These are phyloP conservation scores for Ichneumoninae sp. DNA, from an alignment of 2,888 invertebrate species.

Conservation along the genomic window DNA sequence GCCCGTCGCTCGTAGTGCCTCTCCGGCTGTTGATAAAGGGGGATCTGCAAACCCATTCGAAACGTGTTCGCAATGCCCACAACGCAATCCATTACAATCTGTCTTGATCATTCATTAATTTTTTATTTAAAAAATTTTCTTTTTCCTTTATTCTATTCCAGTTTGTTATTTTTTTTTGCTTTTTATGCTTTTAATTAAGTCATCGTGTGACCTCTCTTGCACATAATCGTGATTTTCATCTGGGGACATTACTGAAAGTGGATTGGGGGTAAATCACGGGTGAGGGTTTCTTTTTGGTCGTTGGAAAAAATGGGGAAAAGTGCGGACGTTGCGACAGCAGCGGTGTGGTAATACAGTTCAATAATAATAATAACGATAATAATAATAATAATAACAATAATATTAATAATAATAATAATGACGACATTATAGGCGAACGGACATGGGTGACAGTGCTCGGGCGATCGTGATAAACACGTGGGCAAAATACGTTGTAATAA, in stretches of 20 bases:
- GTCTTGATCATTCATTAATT: constrained; percentile 62
- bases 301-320: constrained; percentile 40
- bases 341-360: constrained; percentile 59
- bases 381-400: constrained; percentile 43
- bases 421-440: constrained; percentile 57
- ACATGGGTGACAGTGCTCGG: constrained; percentile 65
- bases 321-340: constrained; percentile 67
- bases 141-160: constrained; percentile 49
- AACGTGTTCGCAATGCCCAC: constrained; percentile 84
- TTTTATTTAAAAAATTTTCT: constrained; percentile 48
- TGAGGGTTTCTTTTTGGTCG: constrained; percentile 18
- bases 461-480: constrained; percentile 61
- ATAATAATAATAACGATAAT: constrained; percentile 51
- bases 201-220: constrained; percentile 28
- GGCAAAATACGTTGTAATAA: constrained; percentile 46
- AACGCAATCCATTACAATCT: constrained; percentile 70
- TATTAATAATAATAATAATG: constrained; percentile 49
- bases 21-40: constrained; percentile 87
- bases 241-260: constrained; percentile 21
- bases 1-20: constrained; percentile 85
- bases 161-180: constrained; percentile 46
- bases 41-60: constrained; percentile 86
- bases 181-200: constrained; percentile 13
- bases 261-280: constrained; percentile 21
- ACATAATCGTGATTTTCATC: constrained; percentile 37